Evolutionary conservation across 2,888 invertebrate species (phyloP).

Genomic region (Blera fallax): DNA sequence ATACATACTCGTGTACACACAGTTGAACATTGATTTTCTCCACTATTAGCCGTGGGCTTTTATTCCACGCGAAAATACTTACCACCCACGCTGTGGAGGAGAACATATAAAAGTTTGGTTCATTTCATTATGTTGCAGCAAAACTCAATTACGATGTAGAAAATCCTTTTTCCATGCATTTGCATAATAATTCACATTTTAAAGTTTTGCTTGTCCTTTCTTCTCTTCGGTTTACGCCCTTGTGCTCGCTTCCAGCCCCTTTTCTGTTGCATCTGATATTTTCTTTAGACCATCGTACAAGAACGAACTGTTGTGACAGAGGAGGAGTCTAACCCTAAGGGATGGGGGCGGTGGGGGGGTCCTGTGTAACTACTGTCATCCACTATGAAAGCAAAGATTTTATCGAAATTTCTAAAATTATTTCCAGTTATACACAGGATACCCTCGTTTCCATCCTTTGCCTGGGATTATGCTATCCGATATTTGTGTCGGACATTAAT

Average conservation of each 20-base stretch:
- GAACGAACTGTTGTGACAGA: not conserved
- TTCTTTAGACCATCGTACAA: constrained; percentile 27
- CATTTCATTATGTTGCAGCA: constrained; percentile 55
- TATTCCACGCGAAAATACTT: not conserved
- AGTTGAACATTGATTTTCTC: constrained; percentile 45
- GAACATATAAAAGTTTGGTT: constrained; percentile 26
- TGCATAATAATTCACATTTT: constrained; percentile 70
- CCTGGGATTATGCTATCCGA: constrained; percentile 28
- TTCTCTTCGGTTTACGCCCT: too few species aligned
- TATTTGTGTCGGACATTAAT: constrained; percentile 52
- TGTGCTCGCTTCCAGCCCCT: not conserved
- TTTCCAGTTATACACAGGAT: constrained; percentile 26
- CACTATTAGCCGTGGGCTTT: constrained; percentile 24
- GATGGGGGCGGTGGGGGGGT: too few species aligned
- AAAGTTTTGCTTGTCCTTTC: constrained; percentile 24
- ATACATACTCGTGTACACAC: not conserved
- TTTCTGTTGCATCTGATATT: constrained; percentile 19
- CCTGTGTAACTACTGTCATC: constrained; percentile 54
- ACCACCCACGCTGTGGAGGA: not conserved
- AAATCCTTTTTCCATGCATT: constrained; percentile 71
- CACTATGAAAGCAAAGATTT: constrained; percentile 57
- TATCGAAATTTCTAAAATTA: constrained; percentile 55
- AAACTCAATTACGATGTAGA: constrained; percentile 67
- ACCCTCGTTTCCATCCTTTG: not conserved
- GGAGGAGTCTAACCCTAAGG: not conserved